These are phyloP conservation scores for Lepidurus couesii DNA, from an alignment of 1,140 invertebrate genomes.

Conservation along the genomic window DNA sequence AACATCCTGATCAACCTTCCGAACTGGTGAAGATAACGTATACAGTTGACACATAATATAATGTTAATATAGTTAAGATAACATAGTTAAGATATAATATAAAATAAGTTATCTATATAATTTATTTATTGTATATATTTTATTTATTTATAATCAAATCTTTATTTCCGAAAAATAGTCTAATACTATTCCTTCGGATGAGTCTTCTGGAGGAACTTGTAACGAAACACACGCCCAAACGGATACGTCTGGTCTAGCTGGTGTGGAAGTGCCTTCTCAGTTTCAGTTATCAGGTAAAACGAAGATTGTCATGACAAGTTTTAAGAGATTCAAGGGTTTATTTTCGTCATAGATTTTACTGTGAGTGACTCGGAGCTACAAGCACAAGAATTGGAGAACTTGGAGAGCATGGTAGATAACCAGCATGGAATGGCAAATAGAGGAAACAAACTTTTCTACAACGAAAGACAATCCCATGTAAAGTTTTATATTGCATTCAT, in stretches of 20 bases:
- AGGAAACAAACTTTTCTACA: background rate
- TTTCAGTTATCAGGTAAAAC: background rate
- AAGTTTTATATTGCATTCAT: background rate
- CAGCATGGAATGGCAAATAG: background rate
- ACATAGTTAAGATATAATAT: background rate
- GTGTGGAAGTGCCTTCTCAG: background rate
- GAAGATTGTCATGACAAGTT: background rate
- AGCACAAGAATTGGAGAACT: background rate
- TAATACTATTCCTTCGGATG: background rate
- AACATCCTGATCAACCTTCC: constrained; percentile 54
- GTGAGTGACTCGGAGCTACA: background rate
- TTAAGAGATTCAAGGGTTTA: background rate
- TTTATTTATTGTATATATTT: background rate
- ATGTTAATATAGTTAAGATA: too few relatives aligned
- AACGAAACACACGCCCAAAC: background rate
- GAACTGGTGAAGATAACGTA: background rate
- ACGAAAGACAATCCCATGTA: constrained; percentile 18
- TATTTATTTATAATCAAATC: background rate
- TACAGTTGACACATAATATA: too few relatives aligned
- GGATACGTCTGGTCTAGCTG: background rate
- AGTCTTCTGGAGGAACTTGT: background rate
- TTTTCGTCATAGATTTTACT: background rate
- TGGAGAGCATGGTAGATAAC: background rate
- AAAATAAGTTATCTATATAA: background rate
- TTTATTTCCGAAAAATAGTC: background rate